phyloP scores from a whole-genome alignment of 2,888 invertebrate species.

The Cataglyphis albicans region DNA sequence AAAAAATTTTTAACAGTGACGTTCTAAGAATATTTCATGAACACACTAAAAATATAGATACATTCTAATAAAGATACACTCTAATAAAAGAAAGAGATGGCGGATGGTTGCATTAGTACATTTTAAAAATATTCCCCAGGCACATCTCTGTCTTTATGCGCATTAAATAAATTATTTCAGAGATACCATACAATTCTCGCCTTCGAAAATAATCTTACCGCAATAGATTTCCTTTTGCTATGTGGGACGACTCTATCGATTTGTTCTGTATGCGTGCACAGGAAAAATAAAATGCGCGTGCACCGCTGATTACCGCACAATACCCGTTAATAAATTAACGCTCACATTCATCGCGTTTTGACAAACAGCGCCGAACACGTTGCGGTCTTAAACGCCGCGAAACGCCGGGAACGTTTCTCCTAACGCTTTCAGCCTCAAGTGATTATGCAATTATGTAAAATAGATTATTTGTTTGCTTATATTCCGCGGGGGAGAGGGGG shows the following conservation, averaged over 20 bases:
- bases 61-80: not conserved
- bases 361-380: constrained; percentile 40
- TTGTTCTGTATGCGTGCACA: not conserved
- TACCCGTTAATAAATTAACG: constrained; percentile 28
- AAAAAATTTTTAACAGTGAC: not conserved
- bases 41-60: not conserved
- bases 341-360: constrained; percentile 52
- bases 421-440: constrained; percentile 69
- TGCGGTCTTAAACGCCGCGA: constrained; percentile 53
- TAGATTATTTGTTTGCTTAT: constrained; percentile 77
- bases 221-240: not conserved
- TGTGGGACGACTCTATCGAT: constrained; percentile 19
- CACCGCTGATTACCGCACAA: not conserved
- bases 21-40: not conserved
- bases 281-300: constrained; percentile 38
- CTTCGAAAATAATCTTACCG: not conserved
- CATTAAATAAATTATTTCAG: not conserved
- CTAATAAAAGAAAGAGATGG: not conserved
- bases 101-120: not conserved
- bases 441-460: constrained; percentile 80
- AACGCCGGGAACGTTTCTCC: constrained; percentile 61
- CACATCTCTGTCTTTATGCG: not conserved
- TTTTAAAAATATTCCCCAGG: not conserved
- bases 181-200: not conserved
- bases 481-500: constrained; percentile 51